Conservation (phyloP, 2,797 vertebrate species). For the Lepus townsendii region DNA sequence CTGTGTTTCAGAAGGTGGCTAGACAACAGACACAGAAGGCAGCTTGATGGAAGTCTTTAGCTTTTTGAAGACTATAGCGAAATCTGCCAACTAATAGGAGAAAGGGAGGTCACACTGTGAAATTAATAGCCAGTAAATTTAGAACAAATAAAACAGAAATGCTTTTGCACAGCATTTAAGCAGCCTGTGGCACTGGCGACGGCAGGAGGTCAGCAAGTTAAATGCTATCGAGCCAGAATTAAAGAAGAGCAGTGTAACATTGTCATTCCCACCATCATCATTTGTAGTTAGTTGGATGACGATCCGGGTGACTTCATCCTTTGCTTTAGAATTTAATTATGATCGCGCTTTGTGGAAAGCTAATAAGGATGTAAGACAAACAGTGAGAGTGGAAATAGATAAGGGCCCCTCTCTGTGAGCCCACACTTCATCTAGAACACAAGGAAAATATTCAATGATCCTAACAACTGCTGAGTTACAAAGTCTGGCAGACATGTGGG, state of each 20-base stretch:
- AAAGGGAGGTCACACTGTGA: slow-evolving; percentile 81
- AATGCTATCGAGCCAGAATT: slow-evolving; percentile 53
- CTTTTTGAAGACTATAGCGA: slow-evolving; percentile 64
- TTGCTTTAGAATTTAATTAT: slow-evolving; percentile 78
- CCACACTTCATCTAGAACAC: neutral
- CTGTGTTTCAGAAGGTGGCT: neutral
- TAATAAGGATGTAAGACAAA: slow-evolving; percentile 70
- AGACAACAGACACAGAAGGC: slow-evolving; percentile 31
- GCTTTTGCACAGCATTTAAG: slow-evolving; percentile 73
- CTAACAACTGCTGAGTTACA: neutral
- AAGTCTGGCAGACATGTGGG: neutral
- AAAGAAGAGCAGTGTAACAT: neutral
- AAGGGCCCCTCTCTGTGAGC: slow-evolving; percentile 40
- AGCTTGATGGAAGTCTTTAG: slow-evolving; percentile 66
- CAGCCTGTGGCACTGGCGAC: slow-evolving; percentile 68
- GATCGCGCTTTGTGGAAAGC: slow-evolving; percentile 64
- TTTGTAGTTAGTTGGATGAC: slow-evolving; percentile 16
- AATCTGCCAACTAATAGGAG: slow-evolving; percentile 76
- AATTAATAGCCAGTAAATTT: slow-evolving; percentile 85
- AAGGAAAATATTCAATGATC: neutral
- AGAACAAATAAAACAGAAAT: slow-evolving; percentile 82
- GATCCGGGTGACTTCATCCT: slow-evolving; percentile 67
- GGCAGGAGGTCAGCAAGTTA: slow-evolving; percentile 69
- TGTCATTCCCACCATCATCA: neutral
- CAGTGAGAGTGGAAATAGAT: slow-evolving; percentile 59